Conservation (phyloP, 2,113 vertebrate species). For the Polyodon spathula region DNA sequence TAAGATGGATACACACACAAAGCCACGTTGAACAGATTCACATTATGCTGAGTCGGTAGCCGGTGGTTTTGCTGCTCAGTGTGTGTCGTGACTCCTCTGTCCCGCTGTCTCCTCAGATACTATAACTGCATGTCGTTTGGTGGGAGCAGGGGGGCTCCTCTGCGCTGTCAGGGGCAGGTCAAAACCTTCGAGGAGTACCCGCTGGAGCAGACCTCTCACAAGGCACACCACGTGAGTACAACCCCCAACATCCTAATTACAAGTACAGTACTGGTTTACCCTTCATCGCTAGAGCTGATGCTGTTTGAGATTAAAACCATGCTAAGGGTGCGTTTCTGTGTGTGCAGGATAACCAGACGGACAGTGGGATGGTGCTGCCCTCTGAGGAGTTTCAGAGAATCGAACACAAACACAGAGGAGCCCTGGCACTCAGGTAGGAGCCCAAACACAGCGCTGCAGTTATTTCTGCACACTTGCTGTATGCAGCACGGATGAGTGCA, state of each 20-base stretch:
- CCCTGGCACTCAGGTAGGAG: slow-evolving; percentile 54
- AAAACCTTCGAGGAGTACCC: slow-evolving; percentile 91
- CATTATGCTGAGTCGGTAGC: neutral
- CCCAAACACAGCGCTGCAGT: too few relatives aligned
- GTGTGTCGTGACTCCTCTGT: neutral
- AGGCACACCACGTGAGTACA: slow-evolving; percentile 67
- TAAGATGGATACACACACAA: too few relatives aligned
- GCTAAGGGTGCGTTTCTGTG: slow-evolving; percentile 6
- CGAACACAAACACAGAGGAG: slow-evolving; percentile 72
- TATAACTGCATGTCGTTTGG: slow-evolving; percentile 90
- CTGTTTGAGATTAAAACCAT: neutral
- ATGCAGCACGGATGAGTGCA: too few relatives aligned
- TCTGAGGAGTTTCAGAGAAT: slow-evolving; percentile 92
- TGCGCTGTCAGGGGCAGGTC: slow-evolving; percentile 67
- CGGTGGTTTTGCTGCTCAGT: too few relatives aligned
- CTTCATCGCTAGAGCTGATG: neutral
- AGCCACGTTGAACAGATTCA: neutral
- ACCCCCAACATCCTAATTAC: neutral
- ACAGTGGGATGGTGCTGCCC: slow-evolving; percentile 97
- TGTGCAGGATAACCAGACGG: slow-evolving; percentile 86
- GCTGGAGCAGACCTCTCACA: slow-evolving; percentile 71
- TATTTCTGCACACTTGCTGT: too few relatives aligned
- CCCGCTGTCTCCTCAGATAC: slow-evolving; percentile 57
- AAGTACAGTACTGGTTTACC: too few relatives aligned
- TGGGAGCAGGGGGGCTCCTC: slow-evolving; percentile 71